Evolutionary conservation across 2,888 invertebrate species (phyloP).

Genomic region (Ecliptopera silaceata): DNA sequence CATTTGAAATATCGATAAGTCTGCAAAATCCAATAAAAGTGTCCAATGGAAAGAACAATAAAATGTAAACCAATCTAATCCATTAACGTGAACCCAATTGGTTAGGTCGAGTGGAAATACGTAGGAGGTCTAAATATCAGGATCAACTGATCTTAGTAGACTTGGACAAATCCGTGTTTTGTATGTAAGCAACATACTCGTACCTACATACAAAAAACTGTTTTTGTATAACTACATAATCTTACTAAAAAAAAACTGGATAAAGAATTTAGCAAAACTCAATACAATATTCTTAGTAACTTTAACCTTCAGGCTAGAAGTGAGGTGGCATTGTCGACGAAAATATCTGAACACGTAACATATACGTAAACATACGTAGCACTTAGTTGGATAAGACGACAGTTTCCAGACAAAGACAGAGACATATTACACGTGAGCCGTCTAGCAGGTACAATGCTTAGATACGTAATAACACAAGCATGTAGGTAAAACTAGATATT

Average conservation of each 20-base stretch:
- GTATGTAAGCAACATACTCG: no score
- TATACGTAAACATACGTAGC: conserved; percentile 38
- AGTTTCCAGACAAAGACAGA: conserved; percentile 2
- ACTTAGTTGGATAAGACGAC: conserved; percentile 29
- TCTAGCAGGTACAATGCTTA: no score
- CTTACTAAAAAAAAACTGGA: neutral
- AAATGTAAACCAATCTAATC: conserved; percentile 33
- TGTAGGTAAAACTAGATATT: no score
- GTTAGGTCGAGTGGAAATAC: conserved; percentile 14
- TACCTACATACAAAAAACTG: no score
- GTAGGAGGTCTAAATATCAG: neutral
- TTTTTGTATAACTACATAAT: no score
- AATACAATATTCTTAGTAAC: conserved; percentile 44
- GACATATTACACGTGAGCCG: no score
- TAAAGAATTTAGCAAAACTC: conserved; percentile 44
- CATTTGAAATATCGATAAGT: conserved; percentile 22
- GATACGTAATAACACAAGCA: no score
- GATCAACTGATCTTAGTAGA: no score
- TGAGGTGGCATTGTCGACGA: conserved; percentile 54
- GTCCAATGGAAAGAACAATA: conserved; percentile 20
- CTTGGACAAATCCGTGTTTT: no score
- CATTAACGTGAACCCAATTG: conserved; percentile 33
- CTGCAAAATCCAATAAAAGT: conserved; percentile 24
- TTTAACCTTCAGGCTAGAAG: conserved; percentile 56
- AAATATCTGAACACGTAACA: conserved; percentile 53